Base-by-base conservation (phyloP, 2,797 vertebrate species). In the Loris lydekkerianus region DNA sequence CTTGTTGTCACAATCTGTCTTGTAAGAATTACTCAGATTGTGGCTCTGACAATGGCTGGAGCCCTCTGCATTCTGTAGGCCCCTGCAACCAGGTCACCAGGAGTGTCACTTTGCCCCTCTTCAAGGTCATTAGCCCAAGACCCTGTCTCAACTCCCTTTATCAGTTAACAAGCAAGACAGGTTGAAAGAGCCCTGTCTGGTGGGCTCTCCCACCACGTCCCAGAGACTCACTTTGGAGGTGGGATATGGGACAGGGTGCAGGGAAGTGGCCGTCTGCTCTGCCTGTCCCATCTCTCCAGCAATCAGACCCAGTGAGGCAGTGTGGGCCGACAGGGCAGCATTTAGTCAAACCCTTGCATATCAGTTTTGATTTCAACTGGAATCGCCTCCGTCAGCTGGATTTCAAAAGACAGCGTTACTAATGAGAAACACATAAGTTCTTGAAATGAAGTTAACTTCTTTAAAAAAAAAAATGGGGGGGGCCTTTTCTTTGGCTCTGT, bases 341-440 rank as follows among this genome's bases (percentile, higher is more conserved):
- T 89, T 96, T 78, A 69, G 92, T 95, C 97, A 97, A 96, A 65
- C 25, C 60, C 65, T 96, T 78, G 91, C 94, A 69, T 97, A 98
- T 98, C 97, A 97, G 95, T 98, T 98, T 98, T 97, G 96, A 97
- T 98, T 98, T 98, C 97, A 98, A 96, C 98, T 98, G 97, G 97
- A 97, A 95, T 98, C 72, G 95, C 90, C 56, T 97, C 98, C 96
- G 96, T 98, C 86, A 81, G 97, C 97, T 97, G 97, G 94, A 98
- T 98, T 98, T 98, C 98, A 98, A 98, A 98, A 98, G 98, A 97
- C 98, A 98, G 97, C 34, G 20, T 96, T 97, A 97, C 97, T 98
- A 98, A 99, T 98, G 98, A 98, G 98, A 99, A 98, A 98, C 98
- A 98, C 98, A 98, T 98, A 97, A 97, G 95, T 97, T 97, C 97